Evolutionary conservation across 2,888 invertebrate genomes (phyloP), one percentile per base, ranked within the genome.

Genomic region (Pheosia gnoma): DNA sequence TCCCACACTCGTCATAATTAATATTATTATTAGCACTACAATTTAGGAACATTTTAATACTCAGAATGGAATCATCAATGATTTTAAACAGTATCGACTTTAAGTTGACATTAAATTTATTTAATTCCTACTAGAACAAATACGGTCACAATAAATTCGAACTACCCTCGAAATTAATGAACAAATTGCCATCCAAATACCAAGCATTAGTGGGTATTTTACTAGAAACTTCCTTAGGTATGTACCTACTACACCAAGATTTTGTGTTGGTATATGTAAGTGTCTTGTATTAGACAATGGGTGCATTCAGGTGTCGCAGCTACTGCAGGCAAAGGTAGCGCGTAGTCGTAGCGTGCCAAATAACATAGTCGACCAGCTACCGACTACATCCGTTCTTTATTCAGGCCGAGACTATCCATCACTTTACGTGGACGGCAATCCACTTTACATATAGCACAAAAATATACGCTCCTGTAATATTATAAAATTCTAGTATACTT

Each of bases 401-500:
- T 79, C 80, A 74, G 75, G 75, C 73, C 79, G 70, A 71, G 77
- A 73, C 79, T 74, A 89, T 88, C 82, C 85, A 86, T 89, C 86
- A 88, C 79, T 85, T 81, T 78, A 74, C 62, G 54, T 63, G 60
- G 75, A 66, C 67, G 43, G 53, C 55, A 54, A 54, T 13, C 54
- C 39, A 39, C 39, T 39, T 39, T 39, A 58, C 59, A 58, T 60
- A 63, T 63, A 57, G 59, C 59, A 55, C 37, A 51, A 54, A 54
- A 54, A 54, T 38, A 52, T 52, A 54, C 53, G 11, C 13, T 51
- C 47, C 47, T 47, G n/a, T n/a, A 47, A 5, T 47, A n/a, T 4
- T n/a, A 47, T 47, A 9, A 8, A 43, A 43, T 8, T 10, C 43
- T 43, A 9, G 43, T 43, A 41, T 5, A 43, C 9, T 10, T 43